A percentile compares a stretch with the other conserved stretches of the same genome.
Evolutionary conservation across 2,797 vertebrate species (phyloP).

Genomic region (Kryptopterus vitreolus): DNA sequence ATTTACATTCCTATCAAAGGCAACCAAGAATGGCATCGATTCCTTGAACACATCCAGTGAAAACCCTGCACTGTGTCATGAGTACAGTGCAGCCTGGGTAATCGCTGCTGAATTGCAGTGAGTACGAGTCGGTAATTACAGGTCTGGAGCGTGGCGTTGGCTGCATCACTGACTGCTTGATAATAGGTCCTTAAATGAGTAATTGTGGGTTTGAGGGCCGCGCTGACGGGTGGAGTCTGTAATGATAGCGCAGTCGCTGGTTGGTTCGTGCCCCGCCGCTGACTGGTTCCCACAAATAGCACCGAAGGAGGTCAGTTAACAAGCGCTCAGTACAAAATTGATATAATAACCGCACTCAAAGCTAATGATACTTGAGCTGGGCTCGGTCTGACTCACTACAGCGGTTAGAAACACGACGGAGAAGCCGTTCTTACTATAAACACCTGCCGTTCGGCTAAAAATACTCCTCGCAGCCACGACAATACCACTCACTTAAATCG

Average conservation of each 20-base stretch:
- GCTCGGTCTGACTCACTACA: conserved; percentile 55
- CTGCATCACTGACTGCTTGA: conserved; percentile 64
- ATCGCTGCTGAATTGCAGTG: conserved; percentile 42
- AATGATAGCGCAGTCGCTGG: conserved; percentile 65
- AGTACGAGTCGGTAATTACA: conserved; percentile 73
- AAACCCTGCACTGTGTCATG: conserved; percentile 31
- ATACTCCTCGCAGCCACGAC: conserved; percentile 25
- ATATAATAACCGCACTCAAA: conserved; percentile 81
- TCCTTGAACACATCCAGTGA: conserved; percentile 4
- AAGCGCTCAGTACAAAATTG: conserved; percentile 73
- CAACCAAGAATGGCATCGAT: background rate
- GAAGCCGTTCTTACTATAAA: conserved; percentile 21
- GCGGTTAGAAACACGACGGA: conserved; percentile 39
- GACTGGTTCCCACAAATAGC: conserved; percentile 40
- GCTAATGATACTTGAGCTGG: conserved; percentile 77
- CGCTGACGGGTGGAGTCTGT: conserved; percentile 73
- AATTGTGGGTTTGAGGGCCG: conserved; percentile 78
- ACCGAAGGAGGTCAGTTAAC: conserved; percentile 71
- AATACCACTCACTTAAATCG: background rate
- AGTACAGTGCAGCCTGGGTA: conserved; percentile 39
- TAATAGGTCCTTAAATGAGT: conserved; percentile 79
- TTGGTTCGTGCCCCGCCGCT: conserved; percentile 47
- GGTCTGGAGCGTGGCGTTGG: conserved; percentile 68
- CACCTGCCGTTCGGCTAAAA: conserved; percentile 28
- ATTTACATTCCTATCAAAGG: background rate